Percentiles rank a stretch among this genome's conserved stretches.
These are phyloP conservation scores for Dendrophyllia cribrosa DNA, from an alignment of 64 coral and sea anemone genomes.

Conservation along the genomic window DNA sequence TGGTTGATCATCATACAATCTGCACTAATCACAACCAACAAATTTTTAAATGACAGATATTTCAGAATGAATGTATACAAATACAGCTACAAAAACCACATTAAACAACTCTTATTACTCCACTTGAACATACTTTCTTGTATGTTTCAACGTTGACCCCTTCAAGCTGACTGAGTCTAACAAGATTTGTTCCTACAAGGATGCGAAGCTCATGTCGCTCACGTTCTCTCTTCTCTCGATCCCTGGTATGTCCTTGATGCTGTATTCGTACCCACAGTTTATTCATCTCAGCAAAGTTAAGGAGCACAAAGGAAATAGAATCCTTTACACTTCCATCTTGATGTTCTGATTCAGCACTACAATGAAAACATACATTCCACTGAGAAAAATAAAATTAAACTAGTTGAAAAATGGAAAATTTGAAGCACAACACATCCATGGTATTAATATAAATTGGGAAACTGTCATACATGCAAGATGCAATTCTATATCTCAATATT, in stretches of 20 bases:
- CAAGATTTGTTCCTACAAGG: conserved; percentile 95
- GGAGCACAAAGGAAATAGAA: conserved; percentile 90
- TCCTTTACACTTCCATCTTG: conserved; percentile 92
- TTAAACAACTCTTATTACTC: too few relatives aligned
- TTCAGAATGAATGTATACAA: too few relatives aligned
- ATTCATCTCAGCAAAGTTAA: conserved; percentile 99
- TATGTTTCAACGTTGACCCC: conserved; percentile 86
- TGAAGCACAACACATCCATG: too few relatives aligned
- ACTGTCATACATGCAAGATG: too few relatives aligned
- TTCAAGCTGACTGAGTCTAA: conserved; percentile 95
- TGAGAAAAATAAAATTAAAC: not conserved
- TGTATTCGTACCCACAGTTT: conserved; percentile 99
- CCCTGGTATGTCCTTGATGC: conserved; percentile 93
- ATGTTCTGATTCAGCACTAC: conserved; percentile 65
- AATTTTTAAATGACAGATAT: too few relatives aligned
- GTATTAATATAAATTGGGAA: too few relatives aligned
- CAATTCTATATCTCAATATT: too few relatives aligned
- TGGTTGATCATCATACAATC: too few relatives aligned
- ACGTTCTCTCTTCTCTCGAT: conserved; percentile 87
- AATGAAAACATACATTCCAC: not conserved
- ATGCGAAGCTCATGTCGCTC: conserved; percentile 94
- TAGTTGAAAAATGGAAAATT: not conserved
- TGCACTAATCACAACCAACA: too few relatives aligned
- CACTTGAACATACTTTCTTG: conserved; percentile 60
- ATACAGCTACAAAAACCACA: too few relatives aligned